Evolutionary conservation across 2,888 invertebrate genomes (phyloP).

Genomic region (Clivina fossor): DNA sequence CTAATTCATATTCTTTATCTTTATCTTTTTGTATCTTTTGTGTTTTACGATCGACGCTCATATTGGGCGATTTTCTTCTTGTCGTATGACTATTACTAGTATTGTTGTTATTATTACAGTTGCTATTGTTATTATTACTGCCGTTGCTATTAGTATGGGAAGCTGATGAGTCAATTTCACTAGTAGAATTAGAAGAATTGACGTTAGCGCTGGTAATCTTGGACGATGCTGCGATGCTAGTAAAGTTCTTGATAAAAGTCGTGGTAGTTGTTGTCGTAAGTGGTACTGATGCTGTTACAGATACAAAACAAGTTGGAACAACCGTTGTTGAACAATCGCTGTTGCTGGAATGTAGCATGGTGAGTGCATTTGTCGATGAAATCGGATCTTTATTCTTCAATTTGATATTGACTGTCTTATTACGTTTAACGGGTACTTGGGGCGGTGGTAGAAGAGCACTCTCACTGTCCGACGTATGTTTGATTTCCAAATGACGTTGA

Average conservation of each 20-base stretch:
- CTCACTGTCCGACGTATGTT: slow-evolving; percentile 54
- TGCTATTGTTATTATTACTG: no score
- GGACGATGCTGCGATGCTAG: neutral
- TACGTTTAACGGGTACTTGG: slow-evolving; percentile 38
- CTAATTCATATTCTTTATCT: slow-evolving; percentile 23
- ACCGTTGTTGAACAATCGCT: no score
- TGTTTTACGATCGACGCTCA: slow-evolving; percentile 20
- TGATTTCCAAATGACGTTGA: slow-evolving; percentile 68
- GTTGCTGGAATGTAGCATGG: slow-evolving; percentile 22
- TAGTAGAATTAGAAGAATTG: neutral
- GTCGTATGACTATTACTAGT: slow-evolving; percentile 6
- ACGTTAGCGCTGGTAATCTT: neutral
- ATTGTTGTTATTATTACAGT: no score
- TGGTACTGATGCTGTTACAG: slow-evolving; percentile 2
- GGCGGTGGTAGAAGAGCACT: slow-evolving; percentile 55
- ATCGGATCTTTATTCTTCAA: slow-evolving; percentile 19
- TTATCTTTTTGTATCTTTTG: slow-evolving; percentile 9
- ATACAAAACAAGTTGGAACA: slow-evolving; percentile 6
- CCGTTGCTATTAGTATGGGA: no score
- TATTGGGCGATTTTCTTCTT: slow-evolving; percentile 18
- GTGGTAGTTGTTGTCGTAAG: slow-evolving; percentile 4
- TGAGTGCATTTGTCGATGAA: slow-evolving; percentile 3
- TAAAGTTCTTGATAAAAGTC: neutral
- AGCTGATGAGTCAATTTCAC: neutral
- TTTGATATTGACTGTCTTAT: slow-evolving; percentile 23